These are phyloP conservation scores for Molossus alvarezi DNA, from an alignment of 2,797 vertebrate genomes.

Conservation along the genomic window DNA sequence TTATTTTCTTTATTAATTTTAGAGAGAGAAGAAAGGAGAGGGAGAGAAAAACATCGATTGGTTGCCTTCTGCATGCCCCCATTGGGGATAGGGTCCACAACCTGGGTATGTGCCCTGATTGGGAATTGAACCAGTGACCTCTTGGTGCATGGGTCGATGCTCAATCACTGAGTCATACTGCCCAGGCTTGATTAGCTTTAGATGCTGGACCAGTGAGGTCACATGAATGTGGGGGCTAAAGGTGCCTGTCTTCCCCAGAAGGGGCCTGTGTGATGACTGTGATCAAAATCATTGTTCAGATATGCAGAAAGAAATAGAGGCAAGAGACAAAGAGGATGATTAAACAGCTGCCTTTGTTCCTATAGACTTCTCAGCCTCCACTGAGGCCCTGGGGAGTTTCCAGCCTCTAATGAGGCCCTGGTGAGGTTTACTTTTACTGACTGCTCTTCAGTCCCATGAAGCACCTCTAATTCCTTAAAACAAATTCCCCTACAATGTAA, in stretches of 20 bases:
- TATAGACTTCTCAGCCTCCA: background rate
- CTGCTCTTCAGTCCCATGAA: background rate
- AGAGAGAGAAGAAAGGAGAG: no score
- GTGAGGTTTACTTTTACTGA: background rate
- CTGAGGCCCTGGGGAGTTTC: background rate
- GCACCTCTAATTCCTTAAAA: constrained; percentile 35
- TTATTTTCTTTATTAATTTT: no score
- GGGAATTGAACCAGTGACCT: no score
- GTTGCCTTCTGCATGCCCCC: no score
- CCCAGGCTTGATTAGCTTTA: constrained; percentile 56
- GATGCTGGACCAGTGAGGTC: constrained; percentile 59
- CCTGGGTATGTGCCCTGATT: no score
- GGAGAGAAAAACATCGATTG: no score
- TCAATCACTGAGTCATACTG: no score
- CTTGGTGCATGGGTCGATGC: no score
- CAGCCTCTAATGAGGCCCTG: background rate
- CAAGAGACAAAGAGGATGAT: background rate
- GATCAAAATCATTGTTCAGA: background rate
- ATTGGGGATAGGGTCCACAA: no score
- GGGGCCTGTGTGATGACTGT: background rate
- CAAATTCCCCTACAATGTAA: constrained; percentile 48
- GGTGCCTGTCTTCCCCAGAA: background rate
- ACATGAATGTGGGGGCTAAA: background rate
- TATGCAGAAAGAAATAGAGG: background rate
- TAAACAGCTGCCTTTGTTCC: background rate